A percentile compares a stretch with the other conserved stretches of the same genome.
phyloP scores from a whole-genome alignment of 2,888 invertebrate species.

The Lymantria monacha region DNA sequence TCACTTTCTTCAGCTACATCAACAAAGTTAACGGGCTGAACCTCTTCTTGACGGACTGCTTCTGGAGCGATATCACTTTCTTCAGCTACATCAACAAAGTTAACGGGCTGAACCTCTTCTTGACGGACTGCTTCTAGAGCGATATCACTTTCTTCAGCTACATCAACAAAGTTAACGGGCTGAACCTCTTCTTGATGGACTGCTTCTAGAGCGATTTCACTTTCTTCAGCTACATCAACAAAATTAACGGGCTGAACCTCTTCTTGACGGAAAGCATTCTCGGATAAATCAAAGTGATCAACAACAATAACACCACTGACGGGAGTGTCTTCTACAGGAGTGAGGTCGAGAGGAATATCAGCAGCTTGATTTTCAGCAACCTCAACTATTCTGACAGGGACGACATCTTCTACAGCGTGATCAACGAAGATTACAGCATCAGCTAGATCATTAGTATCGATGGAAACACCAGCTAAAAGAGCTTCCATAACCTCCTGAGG shows the following conservation, averaged over 20 bases:
- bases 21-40: not conserved
- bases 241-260: constrained; percentile 12
- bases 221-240: constrained; percentile 7
- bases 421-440: constrained; percentile 9
- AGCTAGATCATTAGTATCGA: not conserved
- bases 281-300: constrained; percentile 8
- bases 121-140: not conserved
- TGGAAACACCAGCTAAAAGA: constrained; percentile 1
- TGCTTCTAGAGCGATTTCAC: not conserved
- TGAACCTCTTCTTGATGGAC: not conserved
- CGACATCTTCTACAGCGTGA: constrained; percentile 3
- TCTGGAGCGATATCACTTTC: not conserved
- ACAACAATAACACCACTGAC: not conserved
- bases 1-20: not conserved
- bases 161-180: not conserved
- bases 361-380: constrained; percentile 7
- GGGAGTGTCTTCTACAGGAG: not conserved
- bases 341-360: not conserved
- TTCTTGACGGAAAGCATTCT: not conserved
- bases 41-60: not conserved
- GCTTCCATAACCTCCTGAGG: constrained; percentile 29
- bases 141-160: not conserved
- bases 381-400: constrained; percentile 13
- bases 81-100: not conserved
- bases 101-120: not conserved